phyloP scores from a whole-genome alignment of 2,888 invertebrate species.

The Athalia circularis region DNA sequence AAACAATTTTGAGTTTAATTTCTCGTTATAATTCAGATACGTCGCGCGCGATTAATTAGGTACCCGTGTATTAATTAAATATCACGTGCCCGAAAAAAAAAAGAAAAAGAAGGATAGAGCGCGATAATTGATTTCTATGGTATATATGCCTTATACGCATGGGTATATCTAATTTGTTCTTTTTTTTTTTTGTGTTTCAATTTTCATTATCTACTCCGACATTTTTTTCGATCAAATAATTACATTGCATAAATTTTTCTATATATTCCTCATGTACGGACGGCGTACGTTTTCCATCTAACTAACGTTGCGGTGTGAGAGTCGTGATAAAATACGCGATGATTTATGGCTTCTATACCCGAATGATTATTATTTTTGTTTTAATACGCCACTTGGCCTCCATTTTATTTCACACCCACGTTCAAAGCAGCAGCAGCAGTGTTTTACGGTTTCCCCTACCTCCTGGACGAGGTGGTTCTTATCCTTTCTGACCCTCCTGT shows the following conservation, averaged over 20 bases:
- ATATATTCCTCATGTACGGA: constrained; percentile 48
- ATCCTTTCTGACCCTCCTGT: constrained; percentile 36
- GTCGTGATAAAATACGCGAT: constrained; percentile 32
- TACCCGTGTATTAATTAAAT: too few species aligned
- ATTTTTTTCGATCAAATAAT: too few species aligned
- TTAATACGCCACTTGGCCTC: constrained; percentile 58
- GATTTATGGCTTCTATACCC: constrained; percentile 48
- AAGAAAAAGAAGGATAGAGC: too few species aligned
- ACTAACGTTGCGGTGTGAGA: constrained; percentile 26
- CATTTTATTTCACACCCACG: constrained; percentile 71
- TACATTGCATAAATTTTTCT: constrained; percentile 38
- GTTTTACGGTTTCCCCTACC: constrained; percentile 59
- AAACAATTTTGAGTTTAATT: too few species aligned
- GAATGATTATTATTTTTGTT: constrained; percentile 26
- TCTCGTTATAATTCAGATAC: too few species aligned
- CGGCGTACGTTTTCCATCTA: constrained; percentile 49
- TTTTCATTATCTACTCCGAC: too few species aligned
- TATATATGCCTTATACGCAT: too few species aligned
- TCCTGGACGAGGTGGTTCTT: constrained; percentile 40
- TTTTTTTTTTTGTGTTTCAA: too few species aligned
- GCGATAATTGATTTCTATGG: too few species aligned
- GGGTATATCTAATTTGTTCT: too few species aligned
- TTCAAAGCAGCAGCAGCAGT: constrained; percentile 53
- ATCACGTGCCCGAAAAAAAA: too few species aligned
- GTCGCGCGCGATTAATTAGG: too few species aligned